Evolutionary conservation across 2,113 vertebrate genomes (phyloP), one percentile per base, ranked within the genome.

Genomic region (Hippopotamus amphibius): DNA sequence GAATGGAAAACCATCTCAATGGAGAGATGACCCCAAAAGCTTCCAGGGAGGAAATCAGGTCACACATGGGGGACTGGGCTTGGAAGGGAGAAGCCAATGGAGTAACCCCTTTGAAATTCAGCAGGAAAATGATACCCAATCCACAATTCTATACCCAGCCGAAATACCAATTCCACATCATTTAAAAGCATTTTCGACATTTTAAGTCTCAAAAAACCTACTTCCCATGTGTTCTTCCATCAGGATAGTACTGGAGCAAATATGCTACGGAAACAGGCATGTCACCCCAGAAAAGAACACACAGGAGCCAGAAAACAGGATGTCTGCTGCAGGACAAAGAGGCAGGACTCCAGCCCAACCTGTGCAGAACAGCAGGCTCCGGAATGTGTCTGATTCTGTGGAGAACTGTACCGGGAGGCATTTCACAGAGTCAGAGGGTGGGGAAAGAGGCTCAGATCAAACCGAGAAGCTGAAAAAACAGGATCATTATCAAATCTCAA

Each of bases 111-210:
- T 24, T 21, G 43, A 80, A 74, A 41, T 43, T 76, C 53, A 69
- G 28, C 19, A 90, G 59, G 68, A 92, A 82, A 88, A 76, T 41
- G 48, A 19, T 21, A 84, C 17, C 61, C 30, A 86, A 53, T 9
- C 72, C 65, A 81, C 12, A 59, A 57, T 66, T 86, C 71, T 48
- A 74, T 53, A 86, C 37, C 68, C 77, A 88, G 57, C 61, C 28
- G 22, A 83, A 77, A 15, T 82, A 76, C 74, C 82, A 41, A 69
- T 16, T 77, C 53, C 11, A 1, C 6, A 21, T 10, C 30, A 13
- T 63, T 71, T 77, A 88, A 81, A 96, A n/a, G 7, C 50, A 55
- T 87, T 95, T 84, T 84, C 10, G 53, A 85, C 16, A 50, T n/a
- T 93, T 26, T 61, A 76, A 69, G 24, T 79, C 72, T 80, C 53